A percentile compares a stretch with the other conserved stretches of the same genome.
Evolutionary conservation across 2,113 vertebrate genomes (phyloP).

Genomic region (Engystomops pustulosus): DNA sequence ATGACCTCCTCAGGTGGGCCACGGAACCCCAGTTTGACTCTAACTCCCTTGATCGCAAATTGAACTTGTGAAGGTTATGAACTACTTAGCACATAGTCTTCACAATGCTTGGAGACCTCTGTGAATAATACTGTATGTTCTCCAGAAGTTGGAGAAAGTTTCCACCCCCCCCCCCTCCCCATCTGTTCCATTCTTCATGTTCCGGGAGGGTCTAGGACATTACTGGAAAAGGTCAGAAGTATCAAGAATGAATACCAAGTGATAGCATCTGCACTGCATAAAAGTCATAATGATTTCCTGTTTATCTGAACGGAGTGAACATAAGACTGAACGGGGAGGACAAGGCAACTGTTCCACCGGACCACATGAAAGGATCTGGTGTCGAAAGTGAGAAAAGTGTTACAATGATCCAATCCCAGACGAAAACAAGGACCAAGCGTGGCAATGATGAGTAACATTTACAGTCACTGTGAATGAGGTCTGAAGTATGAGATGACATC

Average conservation of each 20-base stretch:
- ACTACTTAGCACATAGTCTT: background rate
- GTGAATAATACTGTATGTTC: background rate
- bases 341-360: background rate
- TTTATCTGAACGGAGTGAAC: conserved; percentile 42
- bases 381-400: conserved; percentile 14
- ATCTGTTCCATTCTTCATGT: conserved; percentile 20
- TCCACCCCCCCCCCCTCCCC: conserved; percentile 26
- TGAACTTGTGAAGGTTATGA: background rate
- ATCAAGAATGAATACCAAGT: conserved; percentile 24
- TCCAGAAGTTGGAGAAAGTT: background rate
- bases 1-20: background rate
- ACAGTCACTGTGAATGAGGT: background rate
- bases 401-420: background rate
- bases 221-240: conserved; percentile 47
- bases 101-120: background rate
- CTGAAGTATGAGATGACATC: background rate
- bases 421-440: background rate
- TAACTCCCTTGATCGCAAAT: background rate
- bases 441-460: conserved; percentile 20
- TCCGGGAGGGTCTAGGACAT: conserved; percentile 25
- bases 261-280: conserved; percentile 49
- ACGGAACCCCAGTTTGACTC: background rate
- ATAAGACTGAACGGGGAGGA: background rate
- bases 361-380: conserved; percentile 42
- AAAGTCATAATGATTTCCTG: conserved; percentile 51